phyloP scores from a whole-genome alignment of 92 coral and sea anemone genomes.

The Epizoanthus ramosus region DNA sequence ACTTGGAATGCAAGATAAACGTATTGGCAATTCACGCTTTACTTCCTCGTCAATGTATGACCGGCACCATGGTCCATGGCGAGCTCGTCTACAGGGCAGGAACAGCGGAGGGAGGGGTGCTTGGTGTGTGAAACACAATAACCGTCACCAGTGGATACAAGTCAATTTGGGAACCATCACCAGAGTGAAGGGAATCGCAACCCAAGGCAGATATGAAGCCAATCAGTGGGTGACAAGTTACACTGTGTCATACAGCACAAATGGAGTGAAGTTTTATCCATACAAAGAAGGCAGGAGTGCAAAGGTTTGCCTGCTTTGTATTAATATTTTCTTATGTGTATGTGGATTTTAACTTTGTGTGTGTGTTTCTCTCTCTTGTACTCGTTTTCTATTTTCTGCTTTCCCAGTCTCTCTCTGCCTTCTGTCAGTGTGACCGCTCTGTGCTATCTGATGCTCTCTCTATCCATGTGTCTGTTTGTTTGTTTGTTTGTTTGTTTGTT shows the following conservation, averaged over 20 bases:
- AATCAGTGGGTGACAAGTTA: slow-evolving; percentile 42
- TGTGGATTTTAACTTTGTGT: not conserved
- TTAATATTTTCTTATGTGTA: no score
- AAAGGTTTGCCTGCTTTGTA: not conserved
- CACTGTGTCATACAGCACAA: slow-evolving; percentile 18
- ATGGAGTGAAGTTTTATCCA: slow-evolving; percentile 27
- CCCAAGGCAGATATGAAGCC: slow-evolving; percentile 34
- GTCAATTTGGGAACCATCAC: slow-evolving; percentile 33
- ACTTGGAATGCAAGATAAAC: slow-evolving; percentile 81
- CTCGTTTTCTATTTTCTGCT: not conserved
- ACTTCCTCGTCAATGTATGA: slow-evolving; percentile 73
- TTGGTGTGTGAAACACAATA: slow-evolving; percentile 20
- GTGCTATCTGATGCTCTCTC: not conserved
- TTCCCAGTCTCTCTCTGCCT: not conserved
- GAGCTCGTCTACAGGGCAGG: slow-evolving; percentile 70
- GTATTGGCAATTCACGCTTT: slow-evolving; percentile 63
- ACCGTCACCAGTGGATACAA: slow-evolving; percentile 42
- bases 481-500: not conserved
- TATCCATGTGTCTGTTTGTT: not conserved
- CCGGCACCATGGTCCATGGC: slow-evolving; percentile 80
- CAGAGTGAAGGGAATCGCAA: slow-evolving; percentile 37
- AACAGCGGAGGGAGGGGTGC: slow-evolving; percentile 32
- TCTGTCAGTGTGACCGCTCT: not conserved
- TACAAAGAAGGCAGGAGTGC: slow-evolving; percentile 26
- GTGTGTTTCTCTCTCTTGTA: not conserved